Conservation (phyloP, 2,888 invertebrate species). For the Laothoe populi region DNA sequence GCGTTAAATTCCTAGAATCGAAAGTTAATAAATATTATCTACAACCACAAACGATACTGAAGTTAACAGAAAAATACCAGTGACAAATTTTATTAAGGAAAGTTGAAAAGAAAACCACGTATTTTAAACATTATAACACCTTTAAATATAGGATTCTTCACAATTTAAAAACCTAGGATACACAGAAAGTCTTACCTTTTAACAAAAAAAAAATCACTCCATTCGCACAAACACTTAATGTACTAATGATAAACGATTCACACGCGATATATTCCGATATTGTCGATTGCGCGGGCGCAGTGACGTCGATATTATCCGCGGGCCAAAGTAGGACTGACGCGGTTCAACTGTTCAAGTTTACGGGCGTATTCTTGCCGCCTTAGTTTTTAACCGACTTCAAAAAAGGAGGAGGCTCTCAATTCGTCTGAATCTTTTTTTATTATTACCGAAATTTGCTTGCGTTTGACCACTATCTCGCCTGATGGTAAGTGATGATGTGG, state of each 20-base stretch:
- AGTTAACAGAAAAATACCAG: too few relatives aligned
- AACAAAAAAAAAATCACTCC: slow-evolving; percentile 6
- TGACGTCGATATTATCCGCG: slow-evolving; percentile 1
- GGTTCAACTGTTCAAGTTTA: slow-evolving; percentile 30
- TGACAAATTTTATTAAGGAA: not conserved
- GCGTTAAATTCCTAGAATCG: not conserved
- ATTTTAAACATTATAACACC: not conserved
- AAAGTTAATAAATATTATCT: not conserved
- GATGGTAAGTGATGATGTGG: too few relatives aligned
- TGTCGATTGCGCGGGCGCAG: slow-evolving; percentile 18
- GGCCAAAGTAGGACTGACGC: slow-evolving; percentile 12
- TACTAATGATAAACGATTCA: slow-evolving; percentile 13
- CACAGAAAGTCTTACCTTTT: slow-evolving; percentile 10
- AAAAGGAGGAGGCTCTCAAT: too few relatives aligned
- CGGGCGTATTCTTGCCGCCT: slow-evolving; percentile 26
- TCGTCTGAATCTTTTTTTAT: too few relatives aligned
- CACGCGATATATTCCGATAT: slow-evolving; percentile 20
- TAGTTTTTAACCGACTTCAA: too few relatives aligned
- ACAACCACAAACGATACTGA: too few relatives aligned
- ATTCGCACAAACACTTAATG: slow-evolving; percentile 20
- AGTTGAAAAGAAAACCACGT: not conserved
- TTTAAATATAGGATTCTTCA: not conserved
- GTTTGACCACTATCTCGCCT: too few relatives aligned
- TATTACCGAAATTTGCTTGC: too few relatives aligned
- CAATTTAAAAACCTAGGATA: not conserved